Evolutionary conservation across 2,113 vertebrate genomes (phyloP).

Genomic region (Stomatorhinus ivindoensis): DNA sequence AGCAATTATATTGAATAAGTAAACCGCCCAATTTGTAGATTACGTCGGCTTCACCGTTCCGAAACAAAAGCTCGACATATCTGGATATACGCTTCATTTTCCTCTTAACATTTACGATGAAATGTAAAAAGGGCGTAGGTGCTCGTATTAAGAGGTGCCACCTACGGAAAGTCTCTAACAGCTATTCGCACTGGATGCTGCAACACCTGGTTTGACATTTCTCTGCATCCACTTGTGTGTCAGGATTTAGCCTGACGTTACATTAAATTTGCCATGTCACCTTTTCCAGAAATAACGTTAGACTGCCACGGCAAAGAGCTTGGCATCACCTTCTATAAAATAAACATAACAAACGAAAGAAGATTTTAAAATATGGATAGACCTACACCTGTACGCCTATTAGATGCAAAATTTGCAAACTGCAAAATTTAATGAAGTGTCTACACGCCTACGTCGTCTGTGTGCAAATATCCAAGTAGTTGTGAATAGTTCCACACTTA

Average conservation of each 20-base stretch:
- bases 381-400: not conserved
- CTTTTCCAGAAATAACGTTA: not conserved
- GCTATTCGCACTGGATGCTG: not conserved
- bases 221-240: not conserved
- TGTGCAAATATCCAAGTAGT: not conserved
- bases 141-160: not conserved
- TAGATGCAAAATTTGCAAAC: not conserved
- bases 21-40: not conserved
- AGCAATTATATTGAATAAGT: not conserved
- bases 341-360: not conserved
- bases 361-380: not conserved
- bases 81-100: not conserved
- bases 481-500: not conserved
- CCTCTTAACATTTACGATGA: not conserved
- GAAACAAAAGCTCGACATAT: not conserved
- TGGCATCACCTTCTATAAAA: not conserved
- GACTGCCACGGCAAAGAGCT: not conserved
- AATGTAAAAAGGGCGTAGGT: not conserved
- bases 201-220: not conserved
- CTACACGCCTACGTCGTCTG: not conserved
- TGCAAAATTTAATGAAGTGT: not conserved
- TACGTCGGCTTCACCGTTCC: not conserved
- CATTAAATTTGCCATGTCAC: not conserved
- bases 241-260: not conserved
- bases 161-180: not conserved